Evolutionary conservation across 2,113 vertebrate genomes (phyloP).

Genomic region (Benitochromis conjunctus): DNA sequence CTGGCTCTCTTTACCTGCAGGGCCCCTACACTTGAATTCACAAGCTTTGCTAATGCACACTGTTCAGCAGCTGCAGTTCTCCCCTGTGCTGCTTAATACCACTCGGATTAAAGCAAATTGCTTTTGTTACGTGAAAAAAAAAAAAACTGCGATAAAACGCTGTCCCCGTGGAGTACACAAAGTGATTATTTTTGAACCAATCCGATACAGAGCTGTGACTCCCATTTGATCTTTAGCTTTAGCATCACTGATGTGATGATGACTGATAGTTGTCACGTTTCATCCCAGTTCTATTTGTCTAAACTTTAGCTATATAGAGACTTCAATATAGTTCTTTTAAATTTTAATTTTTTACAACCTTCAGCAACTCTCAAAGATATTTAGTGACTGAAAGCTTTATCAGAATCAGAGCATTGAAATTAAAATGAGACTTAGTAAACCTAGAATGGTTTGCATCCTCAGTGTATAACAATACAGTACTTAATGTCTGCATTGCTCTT

Average conservation of each 20-base stretch:
- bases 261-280: neutral
- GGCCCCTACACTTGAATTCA: neutral
- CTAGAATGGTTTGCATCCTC: neutral
- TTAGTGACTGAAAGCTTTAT: neutral
- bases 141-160: conserved; percentile 10
- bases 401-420: neutral
- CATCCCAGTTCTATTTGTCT: neutral
- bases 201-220: neutral
- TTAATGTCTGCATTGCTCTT: neutral
- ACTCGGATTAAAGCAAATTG: conserved; percentile 39
- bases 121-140: conserved; percentile 43
- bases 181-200: conserved; percentile 26
- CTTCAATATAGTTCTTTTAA: neutral
- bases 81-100: conserved; percentile 24
- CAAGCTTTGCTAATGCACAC: neutral
- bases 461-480: neutral
- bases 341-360: neutral
- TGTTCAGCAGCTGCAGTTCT: neutral
- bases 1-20: neutral
- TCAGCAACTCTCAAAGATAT: neutral
- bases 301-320: neutral
- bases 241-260: neutral
- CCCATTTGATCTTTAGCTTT: neutral
- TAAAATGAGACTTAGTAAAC: neutral
- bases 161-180: neutral